A percentile compares a stretch with the other conserved stretches of the same genome.
Conservation (phyloP, 2,888 invertebrate genomes). For the Halocaridina rubra region DNA sequence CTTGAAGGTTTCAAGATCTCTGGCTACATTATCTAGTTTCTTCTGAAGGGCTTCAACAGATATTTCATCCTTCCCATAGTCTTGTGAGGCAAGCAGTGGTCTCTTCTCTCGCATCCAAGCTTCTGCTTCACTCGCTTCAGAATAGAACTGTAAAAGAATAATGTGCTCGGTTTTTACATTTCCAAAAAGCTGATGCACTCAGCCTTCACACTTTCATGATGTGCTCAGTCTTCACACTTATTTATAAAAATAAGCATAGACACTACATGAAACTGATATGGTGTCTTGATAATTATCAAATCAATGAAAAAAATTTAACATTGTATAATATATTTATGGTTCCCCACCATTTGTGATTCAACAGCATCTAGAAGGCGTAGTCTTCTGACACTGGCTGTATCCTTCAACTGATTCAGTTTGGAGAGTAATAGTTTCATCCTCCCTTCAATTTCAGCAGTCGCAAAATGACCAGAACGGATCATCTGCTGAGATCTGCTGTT, state of each 20-base stretch:
- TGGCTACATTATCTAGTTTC: slow-evolving; percentile 83
- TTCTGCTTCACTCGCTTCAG: slow-evolving; percentile 90
- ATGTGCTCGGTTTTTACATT: neutral
- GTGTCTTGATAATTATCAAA: no score
- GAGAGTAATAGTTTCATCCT: slow-evolving; percentile 77
- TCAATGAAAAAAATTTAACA: no score
- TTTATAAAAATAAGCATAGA: no score
- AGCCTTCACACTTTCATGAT: no score
- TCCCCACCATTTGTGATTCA: slow-evolving; percentile 83
- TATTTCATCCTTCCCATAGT: slow-evolving; percentile 93
- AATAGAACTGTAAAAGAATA: slow-evolving; percentile 77
- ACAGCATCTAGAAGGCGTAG: slow-evolving; percentile 82
- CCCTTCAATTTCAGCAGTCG: slow-evolving; percentile 78
- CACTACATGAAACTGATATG: no score
- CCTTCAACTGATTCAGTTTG: slow-evolving; percentile 79
- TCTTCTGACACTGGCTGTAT: slow-evolving; percentile 79
- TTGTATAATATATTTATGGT: no score
- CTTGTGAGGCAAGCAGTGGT: slow-evolving; percentile 79
- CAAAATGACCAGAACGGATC: slow-evolving; percentile 87
- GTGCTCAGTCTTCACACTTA: no score
- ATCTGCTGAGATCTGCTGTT: slow-evolving; percentile 81
- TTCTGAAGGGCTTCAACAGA: slow-evolving; percentile 86
- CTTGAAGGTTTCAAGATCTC: slow-evolving; percentile 86
- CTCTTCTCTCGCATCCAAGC: slow-evolving; percentile 92
- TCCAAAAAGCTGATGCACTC: no score